Percentiles rank a stretch among this genome's conserved stretches.
These are phyloP conservation scores for Pseudococcus viburni DNA, from an alignment of 2,888 invertebrate species.

Conservation along the genomic window DNA sequence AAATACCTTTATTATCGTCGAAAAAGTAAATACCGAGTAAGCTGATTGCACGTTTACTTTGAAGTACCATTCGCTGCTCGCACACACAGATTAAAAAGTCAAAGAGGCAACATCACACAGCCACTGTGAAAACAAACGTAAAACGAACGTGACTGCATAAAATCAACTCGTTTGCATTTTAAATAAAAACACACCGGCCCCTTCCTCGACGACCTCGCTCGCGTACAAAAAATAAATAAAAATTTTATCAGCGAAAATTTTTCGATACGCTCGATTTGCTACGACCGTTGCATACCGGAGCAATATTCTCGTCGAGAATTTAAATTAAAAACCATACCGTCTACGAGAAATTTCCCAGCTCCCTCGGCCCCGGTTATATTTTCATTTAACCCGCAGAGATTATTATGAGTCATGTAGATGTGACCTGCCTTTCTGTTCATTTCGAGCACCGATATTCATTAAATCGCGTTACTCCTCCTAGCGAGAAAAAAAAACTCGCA, in stretches of 20 bases:
- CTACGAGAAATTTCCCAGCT: background rate
- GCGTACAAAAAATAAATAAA: conserved; percentile 34
- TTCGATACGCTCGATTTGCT: conserved; percentile 55
- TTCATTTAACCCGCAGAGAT: conserved; percentile 17
- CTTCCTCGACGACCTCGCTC: background rate
- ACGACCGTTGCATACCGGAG: conserved; percentile 18
- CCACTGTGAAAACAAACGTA: conserved; percentile 25
- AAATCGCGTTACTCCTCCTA: background rate
- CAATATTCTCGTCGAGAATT: conserved; percentile 29
- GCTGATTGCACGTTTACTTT: conserved; percentile 50
- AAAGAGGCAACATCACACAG: conserved; percentile 29
- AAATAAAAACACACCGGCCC: background rate
- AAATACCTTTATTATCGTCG: conserved; percentile 37
- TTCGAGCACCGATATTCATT: background rate
- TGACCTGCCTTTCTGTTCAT: background rate
- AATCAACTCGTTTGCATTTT: conserved; percentile 54
- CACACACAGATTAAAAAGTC: conserved; percentile 19
- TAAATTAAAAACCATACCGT: conserved; percentile 46
- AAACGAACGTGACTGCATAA: conserved; percentile 54
- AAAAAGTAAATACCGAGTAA: conserved; percentile 49
- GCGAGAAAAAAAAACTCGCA: background rate
- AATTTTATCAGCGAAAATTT: conserved; percentile 40
- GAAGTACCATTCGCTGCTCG: background rate
- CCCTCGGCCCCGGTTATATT: background rate
- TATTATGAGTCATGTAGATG: conserved; percentile 21